Percentiles rank a stretch among this genome's conserved stretches.
Conservation (phyloP, 2,888 invertebrate genomes). For the Pogonocherus hispidulus region DNA sequence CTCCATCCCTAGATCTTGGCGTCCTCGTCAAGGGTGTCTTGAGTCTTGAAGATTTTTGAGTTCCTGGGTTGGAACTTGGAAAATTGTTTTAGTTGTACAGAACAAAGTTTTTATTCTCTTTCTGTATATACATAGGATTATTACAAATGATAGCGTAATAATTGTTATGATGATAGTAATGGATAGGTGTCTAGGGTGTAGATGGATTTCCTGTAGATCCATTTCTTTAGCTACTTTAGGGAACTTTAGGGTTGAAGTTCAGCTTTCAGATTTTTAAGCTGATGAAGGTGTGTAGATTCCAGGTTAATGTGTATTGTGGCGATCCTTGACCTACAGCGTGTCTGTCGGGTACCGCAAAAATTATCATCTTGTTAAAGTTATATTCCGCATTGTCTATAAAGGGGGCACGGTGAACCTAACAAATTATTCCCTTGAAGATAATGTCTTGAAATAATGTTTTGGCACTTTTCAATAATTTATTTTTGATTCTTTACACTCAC, state of each 20-base stretch:
- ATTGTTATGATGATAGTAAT: not conserved
- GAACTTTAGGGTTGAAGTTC: conserved; percentile 3
- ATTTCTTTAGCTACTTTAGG: not conserved
- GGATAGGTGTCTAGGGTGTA: conserved; percentile 7
- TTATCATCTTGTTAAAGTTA: not conserved
- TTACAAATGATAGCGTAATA: not conserved
- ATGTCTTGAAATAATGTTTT: conserved; percentile 4
- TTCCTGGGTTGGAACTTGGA: conserved; percentile 9
- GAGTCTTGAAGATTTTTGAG: not conserved
- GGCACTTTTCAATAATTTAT: not conserved
- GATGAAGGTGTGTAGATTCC: not conserved
- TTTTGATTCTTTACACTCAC: conserved; percentile 1
- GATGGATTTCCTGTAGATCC: not conserved
- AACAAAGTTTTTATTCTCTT: conserved; percentile 19
- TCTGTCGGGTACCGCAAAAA: not conserved
- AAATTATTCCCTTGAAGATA: not conserved
- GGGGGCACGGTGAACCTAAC: not conserved
- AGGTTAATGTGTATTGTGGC: not conserved
- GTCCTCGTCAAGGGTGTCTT: conserved; percentile 15
- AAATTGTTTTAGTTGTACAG: conserved; percentile 7
- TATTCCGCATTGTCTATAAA: not conserved
- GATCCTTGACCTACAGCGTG: not conserved
- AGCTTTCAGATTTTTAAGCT: not conserved
- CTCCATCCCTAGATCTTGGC: conserved; percentile 15
- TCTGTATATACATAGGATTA: conserved; percentile 2